Percentiles rank a stretch among this genome's conserved stretches.
Evolutionary conservation across 2,888 invertebrate genomes (phyloP).

Genomic region (Phaonia tiefii): DNA sequence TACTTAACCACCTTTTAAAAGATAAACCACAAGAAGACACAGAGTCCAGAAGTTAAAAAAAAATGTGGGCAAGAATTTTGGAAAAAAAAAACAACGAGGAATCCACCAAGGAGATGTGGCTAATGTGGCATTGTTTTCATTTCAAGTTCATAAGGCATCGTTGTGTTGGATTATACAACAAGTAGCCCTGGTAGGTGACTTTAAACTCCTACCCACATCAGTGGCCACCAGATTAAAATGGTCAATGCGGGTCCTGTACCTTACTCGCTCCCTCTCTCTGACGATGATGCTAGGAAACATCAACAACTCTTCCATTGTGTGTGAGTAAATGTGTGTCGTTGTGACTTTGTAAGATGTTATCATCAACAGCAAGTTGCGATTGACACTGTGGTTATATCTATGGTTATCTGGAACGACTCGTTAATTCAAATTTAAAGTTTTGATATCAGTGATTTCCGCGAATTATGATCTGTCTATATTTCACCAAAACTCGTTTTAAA

Average conservation of each 20-base stretch:
- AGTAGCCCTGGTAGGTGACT: conserved; percentile 62
- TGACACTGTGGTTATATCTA: conserved; percentile 3
- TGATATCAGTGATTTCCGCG: too few species aligned
- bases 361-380: not conserved
- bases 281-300: not conserved
- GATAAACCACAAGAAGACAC: conserved; percentile 50
- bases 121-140: conserved; percentile 51
- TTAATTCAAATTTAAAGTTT: too few species aligned
- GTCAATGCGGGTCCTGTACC: not conserved
- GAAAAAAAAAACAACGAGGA: not conserved
- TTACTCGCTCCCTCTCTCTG: not conserved
- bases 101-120: conserved; percentile 26
- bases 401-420: too few species aligned
- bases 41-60: not conserved
- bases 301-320: not conserved
- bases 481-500: too few species aligned
- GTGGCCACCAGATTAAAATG: conserved; percentile 17
- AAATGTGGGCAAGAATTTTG: not conserved
- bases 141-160: conserved; percentile 23
- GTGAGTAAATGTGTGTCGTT: not conserved
- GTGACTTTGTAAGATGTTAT: conserved; percentile 27
- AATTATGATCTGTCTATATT: too few species aligned
- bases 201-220: conserved; percentile 53
- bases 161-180: not conserved
- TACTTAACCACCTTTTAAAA: conserved; percentile 59